Conservation (phyloP, 2,113 vertebrate species). For the Triplophysa dalaica region DNA sequence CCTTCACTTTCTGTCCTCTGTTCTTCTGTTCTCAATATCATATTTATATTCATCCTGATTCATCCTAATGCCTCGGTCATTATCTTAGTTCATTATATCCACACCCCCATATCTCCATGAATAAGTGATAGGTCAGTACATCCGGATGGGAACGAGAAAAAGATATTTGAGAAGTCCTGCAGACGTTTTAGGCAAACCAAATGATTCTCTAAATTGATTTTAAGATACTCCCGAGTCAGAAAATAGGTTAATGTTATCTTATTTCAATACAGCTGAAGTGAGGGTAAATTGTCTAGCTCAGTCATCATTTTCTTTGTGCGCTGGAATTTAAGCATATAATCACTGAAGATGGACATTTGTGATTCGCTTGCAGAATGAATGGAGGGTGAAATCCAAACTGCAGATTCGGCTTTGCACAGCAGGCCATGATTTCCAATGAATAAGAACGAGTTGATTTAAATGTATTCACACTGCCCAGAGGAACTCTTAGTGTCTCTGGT, state of each 20-base stretch:
- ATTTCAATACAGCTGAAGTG: conserved; percentile 28
- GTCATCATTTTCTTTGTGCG: conserved; percentile 14
- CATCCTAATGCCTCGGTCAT: conserved; percentile 28
- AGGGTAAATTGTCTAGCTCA: neutral
- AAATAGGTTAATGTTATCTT: conserved; percentile 44
- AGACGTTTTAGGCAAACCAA: conserved; percentile 39
- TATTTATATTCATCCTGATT: neutral
- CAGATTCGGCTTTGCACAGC: conserved; percentile 1
- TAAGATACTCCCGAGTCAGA: conserved; percentile 32
- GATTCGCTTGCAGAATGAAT: conserved; percentile 42
- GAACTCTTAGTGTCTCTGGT: neutral
- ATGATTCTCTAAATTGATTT: conserved; percentile 38
- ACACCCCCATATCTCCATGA: conserved; percentile 25
- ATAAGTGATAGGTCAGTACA: neutral
- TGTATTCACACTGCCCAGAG: conserved; percentile 20
- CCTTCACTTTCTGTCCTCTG: neutral
- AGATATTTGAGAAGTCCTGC: neutral
- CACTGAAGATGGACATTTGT: conserved; percentile 35
- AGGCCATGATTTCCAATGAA: neutral
- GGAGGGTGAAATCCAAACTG: conserved; percentile 37
- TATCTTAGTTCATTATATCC: conserved; percentile 27
- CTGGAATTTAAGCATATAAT: conserved; percentile 42
- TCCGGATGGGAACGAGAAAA: neutral
- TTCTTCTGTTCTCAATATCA: neutral
- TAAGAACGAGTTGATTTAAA: conserved; percentile 29